Base-by-base conservation (phyloP, 2,113 vertebrate genomes). In the Cavia aperea region DNA sequence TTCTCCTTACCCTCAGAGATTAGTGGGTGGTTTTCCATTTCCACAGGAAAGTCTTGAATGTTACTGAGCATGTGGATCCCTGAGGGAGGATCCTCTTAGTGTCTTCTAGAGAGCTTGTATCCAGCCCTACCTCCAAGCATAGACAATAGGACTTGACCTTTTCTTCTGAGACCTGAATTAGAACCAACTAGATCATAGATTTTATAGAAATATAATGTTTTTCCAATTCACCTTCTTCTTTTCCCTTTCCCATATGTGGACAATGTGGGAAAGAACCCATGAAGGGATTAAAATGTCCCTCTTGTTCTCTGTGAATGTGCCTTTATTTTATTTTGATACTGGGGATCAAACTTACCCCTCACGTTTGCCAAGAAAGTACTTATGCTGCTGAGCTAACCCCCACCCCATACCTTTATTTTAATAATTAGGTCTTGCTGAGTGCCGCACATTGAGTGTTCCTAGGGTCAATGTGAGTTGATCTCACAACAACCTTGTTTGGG, bases 71-170 rank as follows among this genome's bases (percentile, higher is more conserved):
- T 13, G 6, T 21, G 1, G 13, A 36, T 89, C 23, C 33, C 39
- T 1, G 4, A 1, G 21, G 23, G n/a, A n/a, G 21, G 43, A 56
- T 24, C 62, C 88, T 58, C 66, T 63, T 81, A 39, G 16, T 23
- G 21, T 65, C 21, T 43, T 1, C 14, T 21, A 6, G 70, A 77
- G 36, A 18, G 24, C n/a, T 43, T 3, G 0, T 24, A 24, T 39
- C 33, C 68, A 49, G 36, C 39, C 19, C 63, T 18, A 10, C 23
- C 49, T 79, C 83, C 54, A 43, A 79, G 54, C 51, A 33, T 15
- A 82, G 85, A 56, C 29, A 14, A 18, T 1, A 13, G 0, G 14
- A 46, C 78, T 83, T 78, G 70, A 73, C 23, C 56, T 79, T 73
- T 93, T 24, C 13, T 63, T 78, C 87, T 63, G 14, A 24, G 36